Evolutionary conservation across 1,140 invertebrate genomes (phyloP).

Genomic region (Harpegnathos saltator): DNA sequence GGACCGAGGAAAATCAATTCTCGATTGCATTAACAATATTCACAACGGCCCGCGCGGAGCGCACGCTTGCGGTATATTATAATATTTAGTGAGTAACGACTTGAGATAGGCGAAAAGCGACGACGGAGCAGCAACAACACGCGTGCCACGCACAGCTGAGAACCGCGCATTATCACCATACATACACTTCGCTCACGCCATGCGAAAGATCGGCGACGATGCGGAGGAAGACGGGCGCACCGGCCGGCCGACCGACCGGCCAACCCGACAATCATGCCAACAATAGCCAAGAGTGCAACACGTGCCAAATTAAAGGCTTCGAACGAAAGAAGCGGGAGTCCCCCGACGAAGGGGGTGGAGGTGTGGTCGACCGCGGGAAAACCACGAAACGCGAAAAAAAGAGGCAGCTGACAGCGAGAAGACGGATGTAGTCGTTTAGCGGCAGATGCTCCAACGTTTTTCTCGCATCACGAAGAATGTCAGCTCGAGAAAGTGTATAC

Average conservation of each 20-base stretch:
- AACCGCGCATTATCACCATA: constrained; percentile 58
- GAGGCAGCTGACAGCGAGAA: constrained; percentile 51
- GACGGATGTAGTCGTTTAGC: constrained; percentile 36
- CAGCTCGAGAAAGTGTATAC: too few species aligned
- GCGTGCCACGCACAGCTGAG: constrained; percentile 50
- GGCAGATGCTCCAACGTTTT: constrained; percentile 29
- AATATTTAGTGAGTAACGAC: constrained; percentile 46
- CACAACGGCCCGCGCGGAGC: constrained; percentile 10
- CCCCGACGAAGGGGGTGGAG: constrained; percentile 34
- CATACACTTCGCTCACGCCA: constrained; percentile 49
- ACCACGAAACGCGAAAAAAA: constrained; percentile 10
- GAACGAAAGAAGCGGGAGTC: constrained; percentile 64
- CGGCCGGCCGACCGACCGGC: background rate
- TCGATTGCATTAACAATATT: constrained; percentile 41
- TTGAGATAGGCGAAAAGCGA: constrained; percentile 60
- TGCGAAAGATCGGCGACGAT: constrained; percentile 58
- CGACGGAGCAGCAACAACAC: constrained; percentile 51
- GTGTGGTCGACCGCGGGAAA: constrained; percentile 59
- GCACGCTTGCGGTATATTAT: constrained; percentile 29
- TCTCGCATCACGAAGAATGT: background rate
- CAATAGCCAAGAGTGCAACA: constrained; percentile 83
- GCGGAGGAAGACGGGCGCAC: constrained; percentile 22
- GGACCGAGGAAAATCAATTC: constrained; percentile 45
- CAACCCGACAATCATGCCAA: constrained; percentile 82
- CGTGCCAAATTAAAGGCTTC: constrained; percentile 84